Evolutionary conservation across 2,797 vertebrate species (phyloP).

Genomic region (Hafferia zeledoni): DNA sequence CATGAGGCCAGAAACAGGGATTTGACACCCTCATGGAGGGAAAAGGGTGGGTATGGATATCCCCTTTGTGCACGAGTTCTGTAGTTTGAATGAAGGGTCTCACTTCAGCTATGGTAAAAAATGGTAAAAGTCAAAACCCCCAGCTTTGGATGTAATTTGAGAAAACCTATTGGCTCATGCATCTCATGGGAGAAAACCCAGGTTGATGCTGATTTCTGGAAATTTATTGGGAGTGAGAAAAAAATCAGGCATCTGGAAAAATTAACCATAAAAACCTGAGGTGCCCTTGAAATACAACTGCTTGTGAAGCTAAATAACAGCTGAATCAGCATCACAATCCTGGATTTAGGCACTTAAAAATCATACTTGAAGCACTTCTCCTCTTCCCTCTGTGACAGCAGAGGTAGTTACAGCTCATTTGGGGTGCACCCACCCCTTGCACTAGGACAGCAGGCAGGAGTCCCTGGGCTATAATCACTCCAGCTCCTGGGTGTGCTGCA

Average conservation of each 20-base stretch:
- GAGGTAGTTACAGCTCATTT: background rate
- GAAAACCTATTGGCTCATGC: background rate
- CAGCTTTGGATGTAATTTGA: background rate
- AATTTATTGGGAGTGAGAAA: constrained; percentile 34
- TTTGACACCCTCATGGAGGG: background rate
- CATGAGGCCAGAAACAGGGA: background rate
- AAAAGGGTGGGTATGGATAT: background rate
- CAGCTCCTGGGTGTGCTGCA: background rate
- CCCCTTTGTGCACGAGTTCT: background rate
- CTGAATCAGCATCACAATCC: background rate
- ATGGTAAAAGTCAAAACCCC: background rate
- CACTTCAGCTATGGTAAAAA: background rate
- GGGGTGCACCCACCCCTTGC: background rate
- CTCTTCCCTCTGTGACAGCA: background rate
- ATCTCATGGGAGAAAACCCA: constrained; percentile 22
- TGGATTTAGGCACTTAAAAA: background rate
- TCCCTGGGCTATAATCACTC: background rate
- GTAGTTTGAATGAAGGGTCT: background rate
- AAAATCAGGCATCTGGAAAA: constrained; percentile 33
- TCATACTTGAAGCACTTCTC: background rate
- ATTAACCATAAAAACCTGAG: constrained; percentile 8
- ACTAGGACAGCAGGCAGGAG: background rate
- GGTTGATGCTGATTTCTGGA: constrained; percentile 13
- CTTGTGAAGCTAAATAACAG: background rate
- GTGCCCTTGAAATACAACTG: background rate